Percentiles rank a stretch among this genome's conserved stretches.
These are phyloP conservation scores for Heterotis niloticus DNA, from an alignment of 2,113 vertebrate genomes.

Conservation along the genomic window DNA sequence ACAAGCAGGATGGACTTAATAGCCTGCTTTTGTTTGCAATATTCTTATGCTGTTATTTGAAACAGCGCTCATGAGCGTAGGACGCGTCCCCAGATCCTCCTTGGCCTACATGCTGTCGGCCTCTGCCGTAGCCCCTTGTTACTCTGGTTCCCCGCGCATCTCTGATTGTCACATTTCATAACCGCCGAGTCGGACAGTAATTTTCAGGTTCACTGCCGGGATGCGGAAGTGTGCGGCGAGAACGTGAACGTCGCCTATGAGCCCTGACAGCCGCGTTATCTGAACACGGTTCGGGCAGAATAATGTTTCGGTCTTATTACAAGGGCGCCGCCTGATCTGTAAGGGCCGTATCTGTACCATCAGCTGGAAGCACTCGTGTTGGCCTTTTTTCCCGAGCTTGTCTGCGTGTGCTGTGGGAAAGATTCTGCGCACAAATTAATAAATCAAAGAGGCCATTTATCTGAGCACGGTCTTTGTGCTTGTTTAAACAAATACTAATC, in stretches of 20 bases:
- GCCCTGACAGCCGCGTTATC: background rate
- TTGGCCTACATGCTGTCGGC: too few species aligned
- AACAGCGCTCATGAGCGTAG: too few species aligned
- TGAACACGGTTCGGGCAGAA: background rate
- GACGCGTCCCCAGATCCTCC: too few species aligned
- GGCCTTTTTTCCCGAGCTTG: background rate
- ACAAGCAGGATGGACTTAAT: too few species aligned
- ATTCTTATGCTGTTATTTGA: too few species aligned
- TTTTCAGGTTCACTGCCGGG: background rate
- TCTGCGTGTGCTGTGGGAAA: background rate
- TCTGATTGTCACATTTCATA: background rate
- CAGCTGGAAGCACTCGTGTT: background rate
- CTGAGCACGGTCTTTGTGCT: slow-evolving; percentile 2
- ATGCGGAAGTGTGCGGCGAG: background rate
- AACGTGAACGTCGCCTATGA: background rate
- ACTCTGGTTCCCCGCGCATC: background rate
- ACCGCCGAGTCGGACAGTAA: background rate
- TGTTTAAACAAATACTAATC: slow-evolving; percentile 37
- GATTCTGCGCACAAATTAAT: slow-evolving; percentile 16
- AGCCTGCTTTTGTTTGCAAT: too few species aligned
- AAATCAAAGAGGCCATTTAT: slow-evolving; percentile 23
- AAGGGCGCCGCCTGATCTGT: background rate
- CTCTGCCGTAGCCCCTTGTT: background rate
- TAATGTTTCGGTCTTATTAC: background rate
- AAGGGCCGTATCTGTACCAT: background rate